Percentiles rank a stretch among this genome's conserved stretches.
phyloP scores from a whole-genome alignment of 2,888 invertebrate species.

The Monoplex corrugatus region DNA sequence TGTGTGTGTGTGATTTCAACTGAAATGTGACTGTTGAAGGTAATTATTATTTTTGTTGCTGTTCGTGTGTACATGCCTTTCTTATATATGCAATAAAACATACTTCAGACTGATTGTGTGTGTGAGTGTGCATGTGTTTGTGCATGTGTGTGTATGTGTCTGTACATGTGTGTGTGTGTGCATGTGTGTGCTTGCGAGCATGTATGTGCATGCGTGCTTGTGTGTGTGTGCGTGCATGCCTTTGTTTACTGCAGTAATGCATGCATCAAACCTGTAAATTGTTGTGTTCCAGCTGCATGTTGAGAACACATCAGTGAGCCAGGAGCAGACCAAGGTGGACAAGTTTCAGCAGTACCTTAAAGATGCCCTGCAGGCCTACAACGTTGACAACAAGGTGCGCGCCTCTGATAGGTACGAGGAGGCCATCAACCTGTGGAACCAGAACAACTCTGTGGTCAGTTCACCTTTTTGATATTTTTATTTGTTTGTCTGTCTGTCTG shows the following conservation, averaged over 20 bases:
- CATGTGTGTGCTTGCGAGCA: background rate
- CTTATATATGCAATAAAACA: background rate
- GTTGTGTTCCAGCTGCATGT: background rate
- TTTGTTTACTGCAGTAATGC: too few species aligned
- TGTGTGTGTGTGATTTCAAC: background rate
- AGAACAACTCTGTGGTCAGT: background rate
- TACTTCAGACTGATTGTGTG: background rate
- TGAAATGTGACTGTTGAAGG: too few species aligned
- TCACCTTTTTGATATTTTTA: too few species aligned
- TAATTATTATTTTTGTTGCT: too few species aligned
- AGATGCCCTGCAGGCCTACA: background rate
- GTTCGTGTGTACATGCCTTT: too few species aligned
- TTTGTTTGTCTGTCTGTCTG: background rate
- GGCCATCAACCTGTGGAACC: background rate
- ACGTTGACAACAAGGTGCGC: background rate
- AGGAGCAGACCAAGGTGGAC: background rate
- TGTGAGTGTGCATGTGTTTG: background rate
- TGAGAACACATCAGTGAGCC: background rate
- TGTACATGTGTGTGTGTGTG: slow-evolving; percentile 1
- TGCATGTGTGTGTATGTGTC: slow-evolving; percentile 3
- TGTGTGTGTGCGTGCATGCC: slow-evolving; percentile 9
- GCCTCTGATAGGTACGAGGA: background rate
- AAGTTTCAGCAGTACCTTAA: background rate
- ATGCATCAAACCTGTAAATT: background rate
- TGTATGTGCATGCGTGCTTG: background rate